Conservation (phyloP, 2,113 vertebrate species). For the Bagarius yarrelli region DNA sequence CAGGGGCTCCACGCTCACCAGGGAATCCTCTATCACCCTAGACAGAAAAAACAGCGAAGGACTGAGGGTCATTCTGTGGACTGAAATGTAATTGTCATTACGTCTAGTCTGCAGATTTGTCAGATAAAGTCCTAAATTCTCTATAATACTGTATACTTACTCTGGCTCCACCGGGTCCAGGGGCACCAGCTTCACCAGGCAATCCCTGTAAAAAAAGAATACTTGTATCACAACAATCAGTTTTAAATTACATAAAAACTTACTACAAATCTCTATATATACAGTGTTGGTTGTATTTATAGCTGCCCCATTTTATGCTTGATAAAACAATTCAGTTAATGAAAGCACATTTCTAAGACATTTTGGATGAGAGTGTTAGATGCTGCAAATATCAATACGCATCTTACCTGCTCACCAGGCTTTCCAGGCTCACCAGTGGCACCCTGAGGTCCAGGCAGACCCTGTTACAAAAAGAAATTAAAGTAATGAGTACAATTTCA, state of each 20-base stretch:
- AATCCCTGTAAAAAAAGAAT: slow-evolving; percentile 67
- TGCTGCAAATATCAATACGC: neutral
- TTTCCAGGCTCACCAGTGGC: slow-evolving; percentile 85
- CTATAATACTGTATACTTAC: slow-evolving; percentile 71
- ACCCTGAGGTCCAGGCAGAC: slow-evolving; percentile 92
- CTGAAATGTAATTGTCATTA: neutral
- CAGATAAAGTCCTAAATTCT: neutral
- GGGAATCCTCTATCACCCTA: slow-evolving; percentile 97
- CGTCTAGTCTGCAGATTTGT: neutral
- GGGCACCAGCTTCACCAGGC: slow-evolving; percentile 84
- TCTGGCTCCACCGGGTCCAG: slow-evolving; percentile 83
- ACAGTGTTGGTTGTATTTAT: neutral
- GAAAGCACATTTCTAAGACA: neutral
- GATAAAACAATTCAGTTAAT: neutral
- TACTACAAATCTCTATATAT: neutral
- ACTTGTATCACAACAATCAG: neutral
- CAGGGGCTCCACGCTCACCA: slow-evolving; percentile 90
- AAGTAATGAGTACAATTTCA: slow-evolving; percentile 37
- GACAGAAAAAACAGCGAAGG: slow-evolving; percentile 8
- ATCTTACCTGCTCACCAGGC: slow-evolving; percentile 88
- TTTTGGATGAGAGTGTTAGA: neutral
- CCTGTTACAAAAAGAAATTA: slow-evolving; percentile 53
- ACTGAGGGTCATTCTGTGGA: neutral
- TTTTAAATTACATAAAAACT: neutral
- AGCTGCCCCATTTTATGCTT: neutral